Conservation (phyloP, 2,797 vertebrate genomes). For the Eidolon dupreanum region DNA sequence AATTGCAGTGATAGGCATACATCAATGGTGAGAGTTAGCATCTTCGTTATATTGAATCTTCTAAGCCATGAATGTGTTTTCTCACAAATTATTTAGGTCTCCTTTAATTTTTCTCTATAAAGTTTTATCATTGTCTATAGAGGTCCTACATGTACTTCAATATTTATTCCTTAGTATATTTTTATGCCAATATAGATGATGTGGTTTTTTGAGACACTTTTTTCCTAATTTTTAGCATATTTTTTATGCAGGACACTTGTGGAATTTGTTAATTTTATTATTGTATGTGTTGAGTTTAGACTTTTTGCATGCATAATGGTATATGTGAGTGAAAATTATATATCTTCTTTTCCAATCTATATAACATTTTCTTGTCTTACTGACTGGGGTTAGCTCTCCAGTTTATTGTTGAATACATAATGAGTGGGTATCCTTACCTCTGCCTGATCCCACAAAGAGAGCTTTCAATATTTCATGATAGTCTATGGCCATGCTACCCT, state of each 20-base stretch:
- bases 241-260: background rate
- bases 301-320: background rate
- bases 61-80: background rate
- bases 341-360: background rate
- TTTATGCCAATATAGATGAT: background rate
- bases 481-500: no score
- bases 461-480: background rate
- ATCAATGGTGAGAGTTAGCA: background rate
- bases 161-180: background rate
- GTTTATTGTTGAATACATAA: background rate
- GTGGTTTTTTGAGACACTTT: background rate
- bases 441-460: background rate
- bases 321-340: background rate
- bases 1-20: background rate
- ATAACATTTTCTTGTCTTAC: background rate
- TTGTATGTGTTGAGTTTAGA: background rate
- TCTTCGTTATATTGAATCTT: background rate
- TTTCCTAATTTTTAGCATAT: background rate
- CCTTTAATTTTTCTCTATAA: background rate
- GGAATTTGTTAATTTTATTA: background rate
- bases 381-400: background rate
- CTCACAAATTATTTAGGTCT: background rate
- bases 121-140: background rate
- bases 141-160: background rate
- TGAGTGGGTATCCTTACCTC: background rate